Conservation (phyloP, 2,888 invertebrate genomes). For the Tetramorium bicarinatum region DNA sequence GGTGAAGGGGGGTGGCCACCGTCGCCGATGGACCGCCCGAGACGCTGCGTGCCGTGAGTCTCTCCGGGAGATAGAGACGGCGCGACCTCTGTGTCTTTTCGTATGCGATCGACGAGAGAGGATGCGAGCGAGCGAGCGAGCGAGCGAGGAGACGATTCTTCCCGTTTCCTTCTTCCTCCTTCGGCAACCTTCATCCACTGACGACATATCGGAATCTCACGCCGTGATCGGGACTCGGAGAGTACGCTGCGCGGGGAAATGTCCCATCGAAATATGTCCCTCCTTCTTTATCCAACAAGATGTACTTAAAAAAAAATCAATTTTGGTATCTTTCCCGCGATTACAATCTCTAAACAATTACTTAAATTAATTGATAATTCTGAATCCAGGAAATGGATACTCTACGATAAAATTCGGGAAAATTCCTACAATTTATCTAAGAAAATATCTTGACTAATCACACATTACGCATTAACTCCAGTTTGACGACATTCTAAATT, state of each 20-base stretch:
- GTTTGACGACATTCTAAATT: neutral
- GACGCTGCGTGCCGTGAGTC: slow-evolving; percentile 74
- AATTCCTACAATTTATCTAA: neutral
- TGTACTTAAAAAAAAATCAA: neutral
- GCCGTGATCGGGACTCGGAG: slow-evolving; percentile 13
- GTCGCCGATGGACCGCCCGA: slow-evolving; percentile 81
- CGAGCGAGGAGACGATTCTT: slow-evolving; percentile 38
- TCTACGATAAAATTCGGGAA: neutral
- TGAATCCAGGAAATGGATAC: neutral
- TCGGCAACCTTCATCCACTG: slow-evolving; percentile 13
- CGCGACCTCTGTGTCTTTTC: slow-evolving; percentile 67
- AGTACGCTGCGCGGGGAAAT: slow-evolving; percentile 17
- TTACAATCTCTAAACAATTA: neutral
- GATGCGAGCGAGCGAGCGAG: slow-evolving; percentile 21
- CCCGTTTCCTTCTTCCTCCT: slow-evolving; percentile 46
- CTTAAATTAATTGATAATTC: neutral
- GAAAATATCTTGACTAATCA: neutral
- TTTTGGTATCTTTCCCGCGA: neutral
- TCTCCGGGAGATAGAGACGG: slow-evolving; percentile 58
- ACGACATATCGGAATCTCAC: slow-evolving; percentile 64
- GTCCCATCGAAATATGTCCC: slow-evolving; percentile 18
- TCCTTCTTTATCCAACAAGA: neutral
- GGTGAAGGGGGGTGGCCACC: slow-evolving; percentile 65
- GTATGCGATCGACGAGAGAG: slow-evolving; percentile 45
- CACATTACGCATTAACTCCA: neutral